phyloP scores from a whole-genome alignment of 2,797 vertebrate species.

The Typhlichthys subterraneus region DNA sequence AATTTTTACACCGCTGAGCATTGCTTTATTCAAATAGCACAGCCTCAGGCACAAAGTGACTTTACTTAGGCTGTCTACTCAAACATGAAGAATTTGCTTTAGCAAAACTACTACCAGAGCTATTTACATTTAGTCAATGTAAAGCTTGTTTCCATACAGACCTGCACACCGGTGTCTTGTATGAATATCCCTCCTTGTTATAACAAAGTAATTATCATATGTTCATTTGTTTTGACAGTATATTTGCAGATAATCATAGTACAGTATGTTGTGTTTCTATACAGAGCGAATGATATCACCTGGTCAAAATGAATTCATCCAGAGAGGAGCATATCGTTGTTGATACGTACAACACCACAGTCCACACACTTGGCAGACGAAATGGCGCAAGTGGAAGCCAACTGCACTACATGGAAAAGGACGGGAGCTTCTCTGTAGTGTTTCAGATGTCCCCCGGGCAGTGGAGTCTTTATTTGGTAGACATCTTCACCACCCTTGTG shows the following conservation, averaged over 20 bases:
- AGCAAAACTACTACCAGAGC: conserved; percentile 22
- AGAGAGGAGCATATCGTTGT: conserved; percentile 36
- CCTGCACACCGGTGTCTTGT: too few relatives aligned
- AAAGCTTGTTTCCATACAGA: too few relatives aligned
- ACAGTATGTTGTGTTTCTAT: conserved; percentile 5
- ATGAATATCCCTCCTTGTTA: too few relatives aligned
- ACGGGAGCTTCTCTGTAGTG: conserved; percentile 88
- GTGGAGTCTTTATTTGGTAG: conserved; percentile 87
- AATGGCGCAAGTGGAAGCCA: conserved; percentile 19
- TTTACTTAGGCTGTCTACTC: conserved; percentile 30
- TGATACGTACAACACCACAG: conserved; percentile 51
- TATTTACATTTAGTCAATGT: conserved; percentile 38
- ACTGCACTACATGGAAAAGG: conserved; percentile 83
- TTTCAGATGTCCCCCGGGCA: conserved; percentile 85
- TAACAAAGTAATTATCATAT: too few relatives aligned
- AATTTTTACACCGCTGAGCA: conserved; percentile 29
- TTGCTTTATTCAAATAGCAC: conserved; percentile 4
- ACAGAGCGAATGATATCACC: conserved; percentile 9
- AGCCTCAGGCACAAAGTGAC: conserved; percentile 41
- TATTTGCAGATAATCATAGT: background rate
- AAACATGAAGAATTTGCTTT: conserved; percentile 48
- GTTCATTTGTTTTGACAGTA: background rate
- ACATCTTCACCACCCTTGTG: conserved; percentile 95
- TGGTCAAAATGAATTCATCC: conserved; percentile 47
- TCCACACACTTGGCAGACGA: conserved; percentile 44